Evolutionary conservation across 2,797 vertebrate species (phyloP), one percentile per base, ranked within the genome.

Genomic region (Amphiprion clarkii): DNA sequence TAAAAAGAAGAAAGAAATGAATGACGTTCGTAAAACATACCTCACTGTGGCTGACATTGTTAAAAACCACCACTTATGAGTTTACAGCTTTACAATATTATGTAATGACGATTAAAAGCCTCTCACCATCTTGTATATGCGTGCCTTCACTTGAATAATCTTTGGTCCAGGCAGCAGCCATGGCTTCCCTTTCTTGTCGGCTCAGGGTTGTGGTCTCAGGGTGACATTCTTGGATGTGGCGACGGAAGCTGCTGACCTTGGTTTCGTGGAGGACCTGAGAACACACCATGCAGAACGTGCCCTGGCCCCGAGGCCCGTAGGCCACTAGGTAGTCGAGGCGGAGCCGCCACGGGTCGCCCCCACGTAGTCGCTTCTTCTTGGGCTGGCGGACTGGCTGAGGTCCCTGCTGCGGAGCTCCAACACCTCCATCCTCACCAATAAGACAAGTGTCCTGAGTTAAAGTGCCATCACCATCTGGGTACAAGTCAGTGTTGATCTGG

Each of bases 201-300:
- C 94, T 94, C 74, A 96, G 94, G 60, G 85, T 87, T 0, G 90
- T 92, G 44, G 96, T 96, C 88, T 97, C 96, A 0, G 96, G 96
- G 83, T 97, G 97, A 83, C 92, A 94, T 74, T 95, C 95, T 88
- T 95, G 95, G 83, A 97, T 96, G 95, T 97, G 97, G 51, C 94
- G 92, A 66, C 96, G 94, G 93, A 98, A 95, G 89, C 95, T 95
- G 91, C 96, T 96, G 65, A 96, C 96, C 88, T 96, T 95, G 76
- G 95, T 95, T 55, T 96, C 94, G 4, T 93, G 93, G 78, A 98
- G 90, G 36, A 95, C 87, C 83, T 96, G 95, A 78, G 96, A 96
- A 74, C 97, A 98, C 79, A 96, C 96, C 97, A 97, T 96, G 89
- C 97, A 98, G 91, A 94, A 96, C 17, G 95, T 94, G 21, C 96